Percentiles rank a stretch among this genome's conserved stretches.
phyloP scores from a whole-genome alignment of 1,140 invertebrate species.

The Hesperophylax magnus region DNA sequence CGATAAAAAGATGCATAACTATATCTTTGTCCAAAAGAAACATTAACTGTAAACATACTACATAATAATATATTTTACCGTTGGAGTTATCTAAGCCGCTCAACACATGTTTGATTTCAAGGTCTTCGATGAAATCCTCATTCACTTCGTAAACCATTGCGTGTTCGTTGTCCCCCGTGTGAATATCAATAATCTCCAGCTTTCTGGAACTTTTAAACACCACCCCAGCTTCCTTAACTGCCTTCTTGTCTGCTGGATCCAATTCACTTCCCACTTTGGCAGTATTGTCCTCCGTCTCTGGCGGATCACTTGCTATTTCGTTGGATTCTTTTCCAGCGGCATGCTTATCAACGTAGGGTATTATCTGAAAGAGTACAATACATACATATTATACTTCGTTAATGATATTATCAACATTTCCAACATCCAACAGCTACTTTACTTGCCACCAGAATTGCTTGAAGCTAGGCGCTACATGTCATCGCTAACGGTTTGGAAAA shows the following conservation, averaged over 20 bases:
- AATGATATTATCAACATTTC: no score
- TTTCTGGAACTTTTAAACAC: not conserved
- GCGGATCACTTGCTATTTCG: not conserved
- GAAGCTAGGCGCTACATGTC: no score
- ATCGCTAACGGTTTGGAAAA: no score
- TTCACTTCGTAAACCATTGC: not conserved
- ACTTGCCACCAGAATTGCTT: no score
- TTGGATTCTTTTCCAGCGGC: not conserved
- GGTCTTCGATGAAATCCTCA: not conserved
- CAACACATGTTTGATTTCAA: not conserved
- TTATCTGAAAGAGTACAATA: not conserved
- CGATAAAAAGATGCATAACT: no score
- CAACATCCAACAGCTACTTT: no score
- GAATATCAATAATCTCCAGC: constrained; percentile 3
- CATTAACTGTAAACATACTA: no score
- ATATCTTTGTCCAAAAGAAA: no score
- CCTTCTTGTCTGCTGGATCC: not conserved
- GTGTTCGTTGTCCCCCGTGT: not conserved
- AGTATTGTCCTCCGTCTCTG: not conserved
- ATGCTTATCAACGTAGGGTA: not conserved
- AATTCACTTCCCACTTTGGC: no score
- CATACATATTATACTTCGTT: not conserved
- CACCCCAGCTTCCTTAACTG: not conserved
- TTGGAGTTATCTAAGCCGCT: not conserved
- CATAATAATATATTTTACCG: not conserved